Conservation (phyloP, 2,797 vertebrate species). For the Scleropages formosus region DNA sequence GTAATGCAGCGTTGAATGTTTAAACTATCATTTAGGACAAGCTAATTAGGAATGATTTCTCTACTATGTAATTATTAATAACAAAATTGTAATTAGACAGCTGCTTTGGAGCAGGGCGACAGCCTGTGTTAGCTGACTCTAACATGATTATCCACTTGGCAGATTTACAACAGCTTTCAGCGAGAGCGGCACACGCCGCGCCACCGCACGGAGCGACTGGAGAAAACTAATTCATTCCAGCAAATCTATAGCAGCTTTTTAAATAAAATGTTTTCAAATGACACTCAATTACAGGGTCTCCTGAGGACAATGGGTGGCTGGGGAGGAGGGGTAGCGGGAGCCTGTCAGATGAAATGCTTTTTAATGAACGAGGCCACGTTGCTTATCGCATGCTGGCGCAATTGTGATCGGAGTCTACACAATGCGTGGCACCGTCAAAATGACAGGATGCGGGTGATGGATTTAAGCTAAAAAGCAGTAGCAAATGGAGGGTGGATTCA, state of each 20-base stretch:
- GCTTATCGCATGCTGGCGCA: background rate
- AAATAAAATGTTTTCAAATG: constrained; percentile 55
- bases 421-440: no score
- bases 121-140: constrained; percentile 77
- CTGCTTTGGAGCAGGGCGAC: constrained; percentile 78
- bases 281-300: constrained; percentile 51
- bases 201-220: constrained; percentile 22
- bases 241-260: constrained; percentile 43
- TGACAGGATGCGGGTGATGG: background rate
- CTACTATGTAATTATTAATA: constrained; percentile 93
- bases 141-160: constrained; percentile 75
- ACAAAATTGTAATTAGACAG: constrained; percentile 96
- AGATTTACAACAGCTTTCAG: constrained; percentile 53
- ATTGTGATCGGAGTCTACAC: background rate
- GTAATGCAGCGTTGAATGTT: constrained; percentile 84
- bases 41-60: constrained; percentile 97
- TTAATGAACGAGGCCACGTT: constrained; percentile 12
- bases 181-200: constrained; percentile 27
- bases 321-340: background rate
- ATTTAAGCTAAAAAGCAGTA: no score
- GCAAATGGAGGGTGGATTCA: background rate
- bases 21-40: constrained; percentile 90
- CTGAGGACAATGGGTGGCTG: constrained; percentile 37
- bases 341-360: constrained; percentile 17
- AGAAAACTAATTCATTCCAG: constrained; percentile 36